These are phyloP conservation scores for Spodoptera littoralis DNA, from an alignment of 2,888 invertebrate species.

Conservation along the genomic window DNA sequence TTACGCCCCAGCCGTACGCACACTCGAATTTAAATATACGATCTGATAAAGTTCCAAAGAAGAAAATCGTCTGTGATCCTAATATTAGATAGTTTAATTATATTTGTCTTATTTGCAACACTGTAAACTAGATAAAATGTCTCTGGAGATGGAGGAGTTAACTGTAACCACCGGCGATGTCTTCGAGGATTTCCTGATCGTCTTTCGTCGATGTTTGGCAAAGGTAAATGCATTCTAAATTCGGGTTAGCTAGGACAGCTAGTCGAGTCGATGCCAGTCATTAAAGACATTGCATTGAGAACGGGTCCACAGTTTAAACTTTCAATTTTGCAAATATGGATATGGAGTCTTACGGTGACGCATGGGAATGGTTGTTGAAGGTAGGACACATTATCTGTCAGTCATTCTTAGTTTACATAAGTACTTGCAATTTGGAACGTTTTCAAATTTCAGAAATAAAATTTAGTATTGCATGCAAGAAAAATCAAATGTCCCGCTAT, in stretches of 20 bases:
- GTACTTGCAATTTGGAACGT: slow-evolving; percentile 42
- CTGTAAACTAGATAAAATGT: slow-evolving; percentile 85
- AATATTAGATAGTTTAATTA: slow-evolving; percentile 63
- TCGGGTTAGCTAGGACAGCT: slow-evolving; percentile 69
- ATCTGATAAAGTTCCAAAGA: slow-evolving; percentile 84
- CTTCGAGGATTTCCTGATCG: slow-evolving; percentile 92
- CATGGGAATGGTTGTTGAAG: slow-evolving; percentile 76
- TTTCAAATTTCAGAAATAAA: slow-evolving; percentile 46
- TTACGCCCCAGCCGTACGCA: slow-evolving; percentile 61
- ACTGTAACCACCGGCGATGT: slow-evolving; percentile 91
- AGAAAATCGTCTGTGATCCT: slow-evolving; percentile 80
- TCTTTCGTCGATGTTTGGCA: slow-evolving; percentile 91
- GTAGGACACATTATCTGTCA: slow-evolving; percentile 56
- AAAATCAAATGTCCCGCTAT: slow-evolving; percentile 31
- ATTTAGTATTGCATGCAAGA: slow-evolving; percentile 22
- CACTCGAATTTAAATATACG: slow-evolving; percentile 75
- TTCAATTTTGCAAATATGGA: slow-evolving; percentile 60
- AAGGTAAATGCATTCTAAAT: slow-evolving; percentile 90
- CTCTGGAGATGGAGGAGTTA: slow-evolving; percentile 90
- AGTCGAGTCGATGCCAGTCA: slow-evolving; percentile 64
- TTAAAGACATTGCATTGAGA: slow-evolving; percentile 57
- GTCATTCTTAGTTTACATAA: slow-evolving; percentile 31
- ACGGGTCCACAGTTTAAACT: slow-evolving; percentile 50
- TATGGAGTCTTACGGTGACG: slow-evolving; percentile 72
- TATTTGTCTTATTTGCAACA: slow-evolving; percentile 64